These are phyloP conservation scores for Pristionchus fissidentatus DNA, from an alignment of 2,888 invertebrate genomes.

Conservation along the genomic window DNA sequence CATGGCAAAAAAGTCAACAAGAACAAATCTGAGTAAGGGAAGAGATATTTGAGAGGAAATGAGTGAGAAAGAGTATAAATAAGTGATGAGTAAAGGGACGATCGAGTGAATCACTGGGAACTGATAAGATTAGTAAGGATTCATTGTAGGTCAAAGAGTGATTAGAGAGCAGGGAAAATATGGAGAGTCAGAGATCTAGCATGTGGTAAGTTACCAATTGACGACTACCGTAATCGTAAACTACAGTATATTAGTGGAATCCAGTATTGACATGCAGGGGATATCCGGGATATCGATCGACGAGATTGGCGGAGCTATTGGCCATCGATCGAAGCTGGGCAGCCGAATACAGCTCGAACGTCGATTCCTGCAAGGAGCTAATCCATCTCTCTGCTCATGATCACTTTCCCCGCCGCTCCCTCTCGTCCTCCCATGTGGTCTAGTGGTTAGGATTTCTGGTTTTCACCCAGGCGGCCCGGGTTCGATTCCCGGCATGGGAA, in stretches of 20 bases:
- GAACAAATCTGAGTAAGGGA: slow-evolving; percentile 10
- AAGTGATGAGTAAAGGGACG: neutral
- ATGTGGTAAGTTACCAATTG: too few species aligned
- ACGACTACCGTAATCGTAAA: too few species aligned
- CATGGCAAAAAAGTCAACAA: neutral
- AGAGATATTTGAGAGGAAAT: neutral
- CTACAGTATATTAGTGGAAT: too few species aligned
- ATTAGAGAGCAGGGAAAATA: neutral
- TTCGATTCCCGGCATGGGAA: slow-evolving; percentile 72
- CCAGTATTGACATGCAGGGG: slow-evolving; percentile 45
- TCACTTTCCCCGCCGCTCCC: neutral
- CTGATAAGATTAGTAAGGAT: neutral
- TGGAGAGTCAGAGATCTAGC: too few species aligned
- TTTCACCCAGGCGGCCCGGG: slow-evolving; percentile 73
- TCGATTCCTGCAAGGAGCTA: neutral
- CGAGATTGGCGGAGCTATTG: slow-evolving; percentile 18
- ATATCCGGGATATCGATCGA: slow-evolving; percentile 37
- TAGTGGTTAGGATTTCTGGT: too few species aligned
- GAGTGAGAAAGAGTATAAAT: neutral
- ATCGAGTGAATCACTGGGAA: neutral
- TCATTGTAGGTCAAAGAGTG: neutral
- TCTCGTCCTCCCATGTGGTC: slow-evolving; percentile 62
- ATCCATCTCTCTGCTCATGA: neutral
- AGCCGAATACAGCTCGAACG: slow-evolving; percentile 39
- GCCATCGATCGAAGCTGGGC: slow-evolving; percentile 47